Percentiles rank a stretch among this genome's conserved stretches.
phyloP scores from a whole-genome alignment of 2,888 invertebrate species.

The Panorpa germanica region DNA sequence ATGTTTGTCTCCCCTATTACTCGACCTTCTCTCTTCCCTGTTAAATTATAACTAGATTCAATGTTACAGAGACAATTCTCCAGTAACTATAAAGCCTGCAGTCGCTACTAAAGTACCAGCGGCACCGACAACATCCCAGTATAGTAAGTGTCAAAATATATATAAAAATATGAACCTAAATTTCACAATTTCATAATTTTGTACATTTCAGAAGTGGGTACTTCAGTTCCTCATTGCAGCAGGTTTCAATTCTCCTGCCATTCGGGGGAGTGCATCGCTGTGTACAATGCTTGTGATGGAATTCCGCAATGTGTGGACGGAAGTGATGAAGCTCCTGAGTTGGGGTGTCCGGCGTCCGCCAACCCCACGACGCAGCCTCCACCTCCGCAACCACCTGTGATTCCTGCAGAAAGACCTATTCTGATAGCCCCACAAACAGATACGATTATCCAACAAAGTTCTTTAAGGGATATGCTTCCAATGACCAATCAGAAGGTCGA shows the following conservation, averaged over 20 bases:
- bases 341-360: conserved; percentile 44
- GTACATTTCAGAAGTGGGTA: conserved; percentile 5
- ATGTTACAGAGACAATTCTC: too few relatives aligned
- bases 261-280: conserved; percentile 79
- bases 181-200: conserved; percentile 1
- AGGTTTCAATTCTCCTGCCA: conserved; percentile 79
- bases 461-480: too few relatives aligned
- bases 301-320: conserved; percentile 83
- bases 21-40: too few relatives aligned
- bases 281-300: conserved; percentile 90
- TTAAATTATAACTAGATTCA: too few relatives aligned
- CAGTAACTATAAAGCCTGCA: too few relatives aligned
- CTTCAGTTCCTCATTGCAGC: conserved; percentile 40
- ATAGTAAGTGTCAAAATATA: conserved; percentile 1
- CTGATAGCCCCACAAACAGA: too few relatives aligned
- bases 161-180: not conserved
- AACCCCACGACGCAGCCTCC: conserved; percentile 23
- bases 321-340: conserved; percentile 77
- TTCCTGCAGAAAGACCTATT: too few relatives aligned
- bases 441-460: too few relatives aligned
- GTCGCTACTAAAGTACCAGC: conserved; percentile 8
- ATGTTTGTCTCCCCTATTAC: too few relatives aligned
- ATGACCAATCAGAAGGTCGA: too few relatives aligned
- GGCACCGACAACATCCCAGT: conserved; percentile 9
- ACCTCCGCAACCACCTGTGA: conserved; percentile 16